Evolutionary conservation across 2,888 invertebrate species (phyloP).

Genomic region (Andrena haemorrhoa): DNA sequence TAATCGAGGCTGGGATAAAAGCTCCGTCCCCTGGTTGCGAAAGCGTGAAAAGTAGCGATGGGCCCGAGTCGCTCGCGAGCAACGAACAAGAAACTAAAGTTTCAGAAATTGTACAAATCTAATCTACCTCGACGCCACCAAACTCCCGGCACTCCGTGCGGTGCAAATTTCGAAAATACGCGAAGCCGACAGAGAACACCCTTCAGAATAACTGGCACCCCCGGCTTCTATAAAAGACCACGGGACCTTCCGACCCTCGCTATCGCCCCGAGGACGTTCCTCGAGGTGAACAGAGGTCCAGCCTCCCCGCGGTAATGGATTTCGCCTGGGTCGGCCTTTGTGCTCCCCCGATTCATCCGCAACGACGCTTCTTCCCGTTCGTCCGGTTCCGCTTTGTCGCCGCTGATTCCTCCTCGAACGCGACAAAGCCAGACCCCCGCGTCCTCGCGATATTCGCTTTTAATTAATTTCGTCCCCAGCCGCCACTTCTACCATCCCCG

Average conservation of each 20-base stretch:
- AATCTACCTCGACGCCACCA: no score
- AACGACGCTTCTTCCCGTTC: slow-evolving; percentile 46
- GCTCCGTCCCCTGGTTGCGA: slow-evolving; percentile 6
- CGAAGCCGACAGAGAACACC: no score
- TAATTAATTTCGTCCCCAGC: slow-evolving; percentile 38
- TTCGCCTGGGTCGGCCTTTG: slow-evolving; percentile 62
- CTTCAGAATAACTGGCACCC: no score
- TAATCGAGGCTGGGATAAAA: slow-evolving; percentile 40
- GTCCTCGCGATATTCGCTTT: slow-evolving; percentile 38
- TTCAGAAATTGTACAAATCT: neutral
- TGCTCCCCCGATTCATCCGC: slow-evolving; percentile 58
- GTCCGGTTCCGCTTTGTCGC: slow-evolving; percentile 36
- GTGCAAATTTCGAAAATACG: neutral
- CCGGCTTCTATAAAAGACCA: no score
- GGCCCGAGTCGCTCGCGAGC: neutral
- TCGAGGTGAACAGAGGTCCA: slow-evolving; percentile 53
- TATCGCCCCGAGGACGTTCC: slow-evolving; percentile 47
- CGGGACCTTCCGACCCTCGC: slow-evolving; percentile 33
- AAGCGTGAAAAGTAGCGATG: neutral
- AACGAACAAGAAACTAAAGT: neutral
- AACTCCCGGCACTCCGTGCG: neutral
- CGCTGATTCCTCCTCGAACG: slow-evolving; percentile 43
- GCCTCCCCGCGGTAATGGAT: slow-evolving; percentile 61
- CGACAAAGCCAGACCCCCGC: slow-evolving; percentile 32
- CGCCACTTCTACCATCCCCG: neutral